These are phyloP conservation scores for Epinotia brunnichana DNA, from an alignment of 2,888 invertebrate species.

Conservation along the genomic window DNA sequence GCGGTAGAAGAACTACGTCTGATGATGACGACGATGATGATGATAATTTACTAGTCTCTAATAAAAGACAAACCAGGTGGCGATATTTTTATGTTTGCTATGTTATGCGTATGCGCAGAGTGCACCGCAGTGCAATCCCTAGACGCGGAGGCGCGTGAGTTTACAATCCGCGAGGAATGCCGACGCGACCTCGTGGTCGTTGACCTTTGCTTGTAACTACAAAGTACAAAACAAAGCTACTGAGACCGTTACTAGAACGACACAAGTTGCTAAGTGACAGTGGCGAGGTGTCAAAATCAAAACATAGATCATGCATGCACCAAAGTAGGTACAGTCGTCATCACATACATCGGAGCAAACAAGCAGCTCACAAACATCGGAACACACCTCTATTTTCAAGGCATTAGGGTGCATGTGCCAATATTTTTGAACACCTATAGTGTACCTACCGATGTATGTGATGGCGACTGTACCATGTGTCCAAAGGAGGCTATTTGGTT, in stretches of 20 bases:
- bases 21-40: too few species aligned
- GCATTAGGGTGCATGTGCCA: too few species aligned
- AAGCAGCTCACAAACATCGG: too few species aligned
- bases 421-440: too few species aligned
- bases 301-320: not conserved
- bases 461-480: too few species aligned
- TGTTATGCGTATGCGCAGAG: not conserved
- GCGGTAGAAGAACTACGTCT: too few species aligned
- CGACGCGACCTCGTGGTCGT: conserved; percentile 23
- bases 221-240: not conserved
- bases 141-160: not conserved
- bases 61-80: not conserved
- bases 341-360: too few species aligned
- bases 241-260: conserved; percentile 13
- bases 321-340: too few species aligned
- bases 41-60: too few species aligned
- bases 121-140: not conserved
- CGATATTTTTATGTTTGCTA: not conserved
- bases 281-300: not conserved
- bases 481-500: not conserved
- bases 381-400: too few species aligned
- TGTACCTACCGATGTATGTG: too few species aligned
- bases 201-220: conserved; percentile 12
- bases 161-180: conserved; percentile 13
- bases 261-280: conserved; percentile 1